Evolutionary conservation across 2,797 vertebrate genomes (phyloP).

Genomic region (Neolamprologus multifasciatus): DNA sequence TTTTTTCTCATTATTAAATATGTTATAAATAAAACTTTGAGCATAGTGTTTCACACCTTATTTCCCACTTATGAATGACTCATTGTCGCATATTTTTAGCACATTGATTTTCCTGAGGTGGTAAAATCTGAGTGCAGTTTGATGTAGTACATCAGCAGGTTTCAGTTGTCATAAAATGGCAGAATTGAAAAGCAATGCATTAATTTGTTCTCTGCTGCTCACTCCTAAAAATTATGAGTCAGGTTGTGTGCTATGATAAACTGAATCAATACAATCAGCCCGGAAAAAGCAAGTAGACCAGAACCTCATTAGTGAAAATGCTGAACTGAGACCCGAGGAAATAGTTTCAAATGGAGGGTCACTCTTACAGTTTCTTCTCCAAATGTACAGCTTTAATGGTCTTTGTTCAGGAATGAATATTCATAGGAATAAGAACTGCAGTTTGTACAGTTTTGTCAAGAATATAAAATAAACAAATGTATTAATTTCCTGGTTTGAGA

Average conservation of each 20-base stretch:
- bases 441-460: not conserved
- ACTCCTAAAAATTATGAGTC: not conserved
- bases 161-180: not conserved
- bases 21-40: not conserved
- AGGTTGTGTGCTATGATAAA: not conserved
- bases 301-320: conserved; percentile 23
- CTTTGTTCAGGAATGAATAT: not conserved
- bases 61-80: not conserved
- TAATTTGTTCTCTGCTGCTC: not conserved
- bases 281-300: not conserved
- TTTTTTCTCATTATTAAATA: not conserved
- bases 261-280: conserved; percentile 12
- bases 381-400: not conserved
- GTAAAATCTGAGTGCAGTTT: not conserved
- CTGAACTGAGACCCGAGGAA: not conserved
- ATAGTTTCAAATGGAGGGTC: conserved; percentile 6
- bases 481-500: not conserved
- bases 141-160: not conserved
- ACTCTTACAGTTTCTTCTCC: not conserved
- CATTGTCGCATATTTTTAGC: not conserved
- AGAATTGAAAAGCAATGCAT: not conserved
- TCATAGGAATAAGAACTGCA: not conserved
- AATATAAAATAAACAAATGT: not conserved
- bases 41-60: not conserved
- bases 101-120: not conserved